phyloP scores from a whole-genome alignment of 2,888 invertebrate species.

The Chironomus riparius region DNA sequence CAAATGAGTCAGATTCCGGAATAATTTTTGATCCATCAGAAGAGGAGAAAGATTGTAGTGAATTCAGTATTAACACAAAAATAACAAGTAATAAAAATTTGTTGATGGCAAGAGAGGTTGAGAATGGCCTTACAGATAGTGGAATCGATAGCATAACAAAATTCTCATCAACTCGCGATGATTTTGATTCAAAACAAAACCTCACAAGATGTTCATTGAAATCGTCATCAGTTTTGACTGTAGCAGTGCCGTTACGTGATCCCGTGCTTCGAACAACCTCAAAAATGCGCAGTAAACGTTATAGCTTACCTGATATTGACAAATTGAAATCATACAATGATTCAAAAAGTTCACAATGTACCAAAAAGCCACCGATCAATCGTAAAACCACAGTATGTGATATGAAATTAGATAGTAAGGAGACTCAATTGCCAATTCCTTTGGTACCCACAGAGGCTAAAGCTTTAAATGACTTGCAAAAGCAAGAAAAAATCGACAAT shows the following conservation, averaged over 20 bases:
- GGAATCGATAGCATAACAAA: conserved; percentile 17
- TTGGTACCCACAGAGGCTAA: neutral
- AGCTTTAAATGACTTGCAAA: neutral
- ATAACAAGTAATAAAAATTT: neutral
- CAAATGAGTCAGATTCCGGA: conserved; percentile 12
- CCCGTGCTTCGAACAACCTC: neutral
- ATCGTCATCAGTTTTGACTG: conserved; percentile 8
- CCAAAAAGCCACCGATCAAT: conserved; percentile 1
- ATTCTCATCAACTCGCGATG: neutral
- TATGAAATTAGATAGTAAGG: neutral
- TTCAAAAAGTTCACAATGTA: neutral
- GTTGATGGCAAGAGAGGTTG: neutral
- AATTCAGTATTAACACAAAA: conserved; percentile 15
- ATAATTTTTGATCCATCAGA: conserved; percentile 9
- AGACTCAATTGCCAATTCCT: neutral
- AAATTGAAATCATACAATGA: conserved; percentile 16
- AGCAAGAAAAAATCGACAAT: conserved; percentile 24
- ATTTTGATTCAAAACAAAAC: conserved; percentile 19
- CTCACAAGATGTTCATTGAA: conserved; percentile 4
- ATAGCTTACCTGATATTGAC: conserved; percentile 21
- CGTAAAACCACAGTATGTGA: neutral
- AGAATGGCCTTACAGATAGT: conserved; percentile 8
- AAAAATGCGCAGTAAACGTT: conserved; percentile 17
- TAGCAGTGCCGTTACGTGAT: conserved; percentile 4
- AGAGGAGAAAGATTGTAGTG: neutral